Evolutionary conservation across 2,888 invertebrate species (phyloP), one percentile per base, ranked within the genome.

Genomic region (Craniophora ligustri): DNA sequence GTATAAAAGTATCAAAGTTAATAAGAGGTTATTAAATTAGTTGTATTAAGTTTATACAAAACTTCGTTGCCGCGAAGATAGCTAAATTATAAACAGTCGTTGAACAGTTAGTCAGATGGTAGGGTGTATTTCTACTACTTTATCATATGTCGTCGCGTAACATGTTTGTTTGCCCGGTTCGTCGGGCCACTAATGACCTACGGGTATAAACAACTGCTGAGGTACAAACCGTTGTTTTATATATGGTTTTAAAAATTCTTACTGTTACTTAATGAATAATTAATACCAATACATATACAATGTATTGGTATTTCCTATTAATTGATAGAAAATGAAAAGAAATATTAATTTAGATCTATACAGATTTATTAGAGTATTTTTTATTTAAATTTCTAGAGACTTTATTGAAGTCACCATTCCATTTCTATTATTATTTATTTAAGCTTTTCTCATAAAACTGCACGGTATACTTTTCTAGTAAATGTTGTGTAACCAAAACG

Each of bases 21-120:
- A n/a, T n/a, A n/a, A n/a, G n/a, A n/a, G n/a, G n/a, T n/a, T n/a
- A n/a, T n/a, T n/a, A n/a, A n/a, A n/a, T n/a, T n/a, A n/a, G n/a
- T n/a, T n/a, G n/a, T n/a, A n/a, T n/a, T n/a, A n/a, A 78, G 85
- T 85, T 23, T n/a, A 87, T 86, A 79, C 84, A 87, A 87, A 86
- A 89, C 88, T 88, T 83, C 81, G 85, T 86, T 86, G 85, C 86
- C 84, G 83, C 77, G 68, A 83, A 86, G 81, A 87, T 85, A 72
- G 82, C 72, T 79, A 82, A 86, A 10, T 86, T 86, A 87, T 87
- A 87, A 89, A 89, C 87, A 82, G 79, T 73, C 72, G 70, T 78
- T 78, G 15, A 56, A 59, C 51, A 39, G 83, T 81, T 79, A 76
- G 79, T 67, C 67, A 61, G 64, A 64, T 63, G 76, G 76, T 59